Percentiles rank a stretch among this genome's conserved stretches.
phyloP scores from a whole-genome alignment of 2,113 vertebrate species.

The Antigone vipio region DNA sequence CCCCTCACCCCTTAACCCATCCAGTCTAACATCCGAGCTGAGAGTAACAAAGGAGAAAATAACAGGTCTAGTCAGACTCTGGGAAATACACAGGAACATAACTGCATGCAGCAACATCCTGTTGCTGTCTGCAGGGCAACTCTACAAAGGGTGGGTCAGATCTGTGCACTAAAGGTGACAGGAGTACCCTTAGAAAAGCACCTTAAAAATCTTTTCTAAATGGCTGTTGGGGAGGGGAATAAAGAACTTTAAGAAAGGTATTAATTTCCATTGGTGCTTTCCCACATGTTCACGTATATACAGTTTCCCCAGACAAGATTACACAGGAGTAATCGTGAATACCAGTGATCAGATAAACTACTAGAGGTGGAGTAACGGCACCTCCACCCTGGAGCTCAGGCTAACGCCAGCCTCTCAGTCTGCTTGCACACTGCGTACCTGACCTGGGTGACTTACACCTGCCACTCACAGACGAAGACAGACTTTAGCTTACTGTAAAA shows the following conservation, averaged over 20 bases:
- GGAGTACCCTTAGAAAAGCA: neutral
- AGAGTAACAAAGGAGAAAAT: neutral
- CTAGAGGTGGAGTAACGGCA: neutral
- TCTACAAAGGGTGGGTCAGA: neutral
- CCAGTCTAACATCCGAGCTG: neutral
- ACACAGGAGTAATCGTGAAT: neutral
- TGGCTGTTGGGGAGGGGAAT: fast-evolving
- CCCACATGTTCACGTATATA: fast-evolving
- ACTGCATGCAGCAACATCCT: neutral
- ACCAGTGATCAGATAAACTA: neutral
- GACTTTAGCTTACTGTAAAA: neutral
- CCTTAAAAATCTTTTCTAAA: neutral
- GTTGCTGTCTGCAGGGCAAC: neutral
- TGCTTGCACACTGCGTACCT: neutral
- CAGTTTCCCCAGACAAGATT: neutral
- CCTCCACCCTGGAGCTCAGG: neutral
- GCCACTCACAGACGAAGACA: neutral
- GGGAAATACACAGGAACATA: neutral
- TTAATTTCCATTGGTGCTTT: neutral
- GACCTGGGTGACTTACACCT: neutral
- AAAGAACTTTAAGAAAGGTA: neutral
- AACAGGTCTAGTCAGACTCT: neutral
- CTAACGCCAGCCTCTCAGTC: neutral
- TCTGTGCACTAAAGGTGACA: neutral
- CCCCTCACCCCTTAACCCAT: neutral